Conservation (phyloP, 2,113 vertebrate species). For the Lophura nycthemera region DNA sequence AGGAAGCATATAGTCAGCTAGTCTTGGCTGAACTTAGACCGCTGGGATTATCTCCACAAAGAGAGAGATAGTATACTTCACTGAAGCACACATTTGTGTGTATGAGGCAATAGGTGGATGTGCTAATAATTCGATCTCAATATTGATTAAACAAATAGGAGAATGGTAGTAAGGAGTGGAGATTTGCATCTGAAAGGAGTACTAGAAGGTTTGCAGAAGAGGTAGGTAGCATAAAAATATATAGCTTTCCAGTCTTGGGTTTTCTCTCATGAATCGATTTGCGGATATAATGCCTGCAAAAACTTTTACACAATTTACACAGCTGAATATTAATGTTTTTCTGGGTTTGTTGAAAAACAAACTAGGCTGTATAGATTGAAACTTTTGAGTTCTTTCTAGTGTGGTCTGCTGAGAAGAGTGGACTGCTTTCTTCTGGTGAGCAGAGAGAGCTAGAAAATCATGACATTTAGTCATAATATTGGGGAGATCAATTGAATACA, state of each 20-base stretch:
- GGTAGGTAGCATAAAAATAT: background rate
- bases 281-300: background rate
- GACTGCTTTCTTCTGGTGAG: background rate
- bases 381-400: background rate
- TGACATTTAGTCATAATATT: background rate
- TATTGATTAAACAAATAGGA: background rate
- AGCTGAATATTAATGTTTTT: background rate
- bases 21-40: background rate
- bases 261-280: background rate
- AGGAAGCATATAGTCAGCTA: background rate
- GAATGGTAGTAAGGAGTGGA: background rate
- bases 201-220: background rate
- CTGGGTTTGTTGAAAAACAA: background rate
- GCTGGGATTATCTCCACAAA: background rate
- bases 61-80: background rate
- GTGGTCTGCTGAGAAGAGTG: background rate
- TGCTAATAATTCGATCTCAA: background rate
- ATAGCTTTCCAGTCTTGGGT: rapidly evolving
- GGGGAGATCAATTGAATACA: background rate
- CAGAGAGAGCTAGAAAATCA: background rate
- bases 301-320: background rate
- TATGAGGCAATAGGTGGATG: background rate
- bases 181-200: background rate
- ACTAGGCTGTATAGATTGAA: background rate
- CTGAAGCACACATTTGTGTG: background rate